Conservation (phyloP, 2,113 vertebrate genomes). For the Glaucidium brasilianum region DNA sequence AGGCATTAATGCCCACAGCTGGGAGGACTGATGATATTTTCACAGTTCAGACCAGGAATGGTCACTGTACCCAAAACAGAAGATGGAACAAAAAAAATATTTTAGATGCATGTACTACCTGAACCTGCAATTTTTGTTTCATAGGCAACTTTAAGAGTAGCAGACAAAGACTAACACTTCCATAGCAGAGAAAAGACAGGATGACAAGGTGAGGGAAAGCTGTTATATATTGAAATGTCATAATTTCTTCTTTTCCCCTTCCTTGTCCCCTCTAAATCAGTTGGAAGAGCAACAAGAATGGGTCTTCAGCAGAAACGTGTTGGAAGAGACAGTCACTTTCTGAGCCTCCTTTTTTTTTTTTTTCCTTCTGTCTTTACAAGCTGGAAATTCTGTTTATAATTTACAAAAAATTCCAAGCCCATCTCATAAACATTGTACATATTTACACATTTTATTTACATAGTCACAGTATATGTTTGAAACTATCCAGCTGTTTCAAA, state of each 20-base stretch:
- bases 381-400: neutral
- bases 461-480: neutral
- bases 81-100: neutral
- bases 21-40: neutral
- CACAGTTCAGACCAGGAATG: neutral
- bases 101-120: neutral
- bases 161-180: neutral
- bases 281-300: neutral
- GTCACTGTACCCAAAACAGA: neutral
- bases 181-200: neutral
- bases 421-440: neutral
- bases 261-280: neutral
- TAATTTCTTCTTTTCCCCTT: too few species aligned
- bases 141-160: neutral
- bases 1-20: neutral
- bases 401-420: neutral
- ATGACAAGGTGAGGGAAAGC: neutral
- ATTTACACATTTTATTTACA: neutral
- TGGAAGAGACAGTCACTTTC: neutral
- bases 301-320: neutral
- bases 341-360: neutral
- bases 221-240: neutral
- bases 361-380: neutral
- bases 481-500: neutral
- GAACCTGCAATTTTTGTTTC: neutral